Evolutionary conservation across 1,140 invertebrate genomes (phyloP).

Genomic region (Philaenus spumarius): DNA sequence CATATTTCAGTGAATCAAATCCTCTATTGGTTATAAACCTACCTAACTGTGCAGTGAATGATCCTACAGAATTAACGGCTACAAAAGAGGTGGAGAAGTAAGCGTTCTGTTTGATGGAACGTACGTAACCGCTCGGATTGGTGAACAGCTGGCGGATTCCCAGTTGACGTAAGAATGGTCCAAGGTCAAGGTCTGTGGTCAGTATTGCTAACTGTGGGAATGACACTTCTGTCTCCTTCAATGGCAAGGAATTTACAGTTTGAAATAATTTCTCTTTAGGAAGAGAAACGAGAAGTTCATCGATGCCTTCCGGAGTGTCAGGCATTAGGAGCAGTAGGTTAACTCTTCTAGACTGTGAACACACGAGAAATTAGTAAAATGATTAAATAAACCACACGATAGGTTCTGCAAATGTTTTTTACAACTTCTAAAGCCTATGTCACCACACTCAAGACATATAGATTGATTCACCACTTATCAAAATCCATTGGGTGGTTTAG

Average conservation of each 20-base stretch:
- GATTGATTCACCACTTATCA: too few species aligned
- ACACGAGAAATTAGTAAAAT: too few species aligned
- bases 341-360: constrained; percentile 28
- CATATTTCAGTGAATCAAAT: too few species aligned
- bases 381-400: too few species aligned
- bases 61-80: constrained; percentile 34
- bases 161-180: constrained; percentile 27
- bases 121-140: constrained; percentile 15
- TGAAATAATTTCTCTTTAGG: constrained; percentile 26
- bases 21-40: background rate
- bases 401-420: too few species aligned
- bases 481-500: too few species aligned
- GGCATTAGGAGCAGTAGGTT: constrained; percentile 33
- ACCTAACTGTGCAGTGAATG: constrained; percentile 10
- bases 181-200: constrained; percentile 30
- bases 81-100: constrained; percentile 36
- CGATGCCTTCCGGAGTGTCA: constrained; percentile 27
- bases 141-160: constrained; percentile 27
- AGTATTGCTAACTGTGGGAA: constrained; percentile 34
- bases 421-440: too few species aligned
- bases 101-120: constrained; percentile 32
- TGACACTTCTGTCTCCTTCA: constrained; percentile 30
- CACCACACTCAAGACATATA: too few species aligned
- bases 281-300: constrained; percentile 27
- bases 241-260: constrained; percentile 23